A percentile compares a stretch with the other conserved stretches of the same genome.
Evolutionary conservation across 1,140 invertebrate species (phyloP).

Genomic region (Heliconius himera): DNA sequence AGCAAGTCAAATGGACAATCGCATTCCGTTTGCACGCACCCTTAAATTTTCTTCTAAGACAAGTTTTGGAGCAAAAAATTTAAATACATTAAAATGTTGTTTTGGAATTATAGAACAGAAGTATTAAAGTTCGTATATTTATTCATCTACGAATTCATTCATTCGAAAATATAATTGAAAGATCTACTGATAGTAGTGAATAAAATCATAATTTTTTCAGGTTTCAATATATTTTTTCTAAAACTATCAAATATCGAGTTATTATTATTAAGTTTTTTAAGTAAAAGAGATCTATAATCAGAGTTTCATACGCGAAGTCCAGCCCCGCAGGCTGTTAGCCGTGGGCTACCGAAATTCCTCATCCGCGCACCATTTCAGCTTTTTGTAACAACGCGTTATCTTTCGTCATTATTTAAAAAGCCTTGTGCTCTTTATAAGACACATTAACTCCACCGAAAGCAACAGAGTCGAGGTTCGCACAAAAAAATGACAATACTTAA

Average conservation of each 20-base stretch:
- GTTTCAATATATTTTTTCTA: no score
- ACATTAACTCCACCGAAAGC: constrained; percentile 26
- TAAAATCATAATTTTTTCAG: no score
- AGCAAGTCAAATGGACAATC: constrained; percentile 41
- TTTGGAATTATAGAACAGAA: not conserved
- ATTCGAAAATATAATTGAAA: no score
- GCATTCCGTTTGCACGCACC: constrained; percentile 45
- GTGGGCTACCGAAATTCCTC: constrained; percentile 67
- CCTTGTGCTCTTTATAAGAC: constrained; percentile 28
- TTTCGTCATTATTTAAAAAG: constrained; percentile 52
- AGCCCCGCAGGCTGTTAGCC: constrained; percentile 47
- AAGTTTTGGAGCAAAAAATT: not conserved
- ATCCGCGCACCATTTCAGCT: constrained; percentile 45
- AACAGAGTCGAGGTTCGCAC: constrained; percentile 36
- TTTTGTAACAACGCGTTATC: constrained; percentile 47
- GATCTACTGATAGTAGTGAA: no score
- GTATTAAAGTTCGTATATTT: no score
- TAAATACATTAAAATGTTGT: no score
- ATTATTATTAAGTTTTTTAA: constrained; percentile 1
- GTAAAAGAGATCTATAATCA: not conserved
- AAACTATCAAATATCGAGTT: not conserved
- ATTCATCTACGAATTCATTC: no score
- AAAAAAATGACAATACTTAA: constrained; percentile 35
- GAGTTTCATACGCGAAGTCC: constrained; percentile 38
- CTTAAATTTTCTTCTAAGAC: constrained; percentile 30